phyloP scores from a whole-genome alignment of 1,140 invertebrate species.

The Zophobas morio region DNA sequence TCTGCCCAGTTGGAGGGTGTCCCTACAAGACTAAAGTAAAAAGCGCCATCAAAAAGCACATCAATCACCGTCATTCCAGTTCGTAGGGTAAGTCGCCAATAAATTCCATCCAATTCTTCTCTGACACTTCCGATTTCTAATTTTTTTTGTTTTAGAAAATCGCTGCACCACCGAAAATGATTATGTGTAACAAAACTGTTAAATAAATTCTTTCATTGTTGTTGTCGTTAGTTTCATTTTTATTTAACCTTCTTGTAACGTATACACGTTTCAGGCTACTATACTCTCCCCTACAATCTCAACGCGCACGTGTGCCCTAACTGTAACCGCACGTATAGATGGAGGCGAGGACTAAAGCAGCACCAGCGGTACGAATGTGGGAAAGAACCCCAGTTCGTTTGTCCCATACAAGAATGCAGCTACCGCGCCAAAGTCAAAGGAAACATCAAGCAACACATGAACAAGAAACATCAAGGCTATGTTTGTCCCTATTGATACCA shows the following conservation, averaged over 20 bases:
- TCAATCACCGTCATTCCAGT: too few species aligned
- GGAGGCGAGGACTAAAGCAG: conserved; percentile 67
- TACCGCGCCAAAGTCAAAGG: conserved; percentile 55
- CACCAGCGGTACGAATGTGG: conserved; percentile 64
- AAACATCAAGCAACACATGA: conserved; percentile 56
- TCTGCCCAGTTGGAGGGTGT: conserved; percentile 47
- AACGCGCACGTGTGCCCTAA: conserved; percentile 45
- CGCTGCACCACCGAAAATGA: too few species aligned
- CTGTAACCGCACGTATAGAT: conserved; percentile 54
- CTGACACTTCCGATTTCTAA: too few species aligned
- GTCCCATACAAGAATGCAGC: conserved; percentile 68
- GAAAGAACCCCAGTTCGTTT: conserved; percentile 76
- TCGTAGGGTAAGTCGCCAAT: too few species aligned
- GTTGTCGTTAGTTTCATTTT: neutral
- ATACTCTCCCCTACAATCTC: conserved; percentile 1
- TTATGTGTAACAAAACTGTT: too few species aligned
- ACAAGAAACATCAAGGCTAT: conserved; percentile 45
- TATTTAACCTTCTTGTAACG: neutral
- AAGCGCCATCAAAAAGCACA: conserved; percentile 4
- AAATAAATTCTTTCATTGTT: too few species aligned
- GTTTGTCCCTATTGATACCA: conserved; percentile 12
- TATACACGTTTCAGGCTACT: conserved; percentile 6
- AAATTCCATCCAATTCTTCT: too few species aligned
- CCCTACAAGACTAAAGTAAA: conserved; percentile 24
- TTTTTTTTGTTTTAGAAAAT: too few species aligned